These are phyloP conservation scores for Polyommatus icarus DNA, from an alignment of 2,888 invertebrate species.

Conservation along the genomic window DNA sequence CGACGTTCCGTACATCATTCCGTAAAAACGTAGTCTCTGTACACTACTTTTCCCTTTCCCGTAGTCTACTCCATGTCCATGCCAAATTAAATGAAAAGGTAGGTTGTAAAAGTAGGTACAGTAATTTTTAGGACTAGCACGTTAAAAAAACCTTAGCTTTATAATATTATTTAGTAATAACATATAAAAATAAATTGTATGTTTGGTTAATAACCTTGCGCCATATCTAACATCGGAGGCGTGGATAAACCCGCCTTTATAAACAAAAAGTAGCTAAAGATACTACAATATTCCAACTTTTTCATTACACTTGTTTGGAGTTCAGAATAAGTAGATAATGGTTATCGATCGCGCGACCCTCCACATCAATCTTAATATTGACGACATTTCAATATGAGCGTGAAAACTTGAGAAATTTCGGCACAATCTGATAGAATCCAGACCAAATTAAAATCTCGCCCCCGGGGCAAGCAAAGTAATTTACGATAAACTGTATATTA, in stretches of 20 bases:
- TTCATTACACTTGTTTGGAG: slow-evolving; percentile 29
- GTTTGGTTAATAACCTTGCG: background rate
- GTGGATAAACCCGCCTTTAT: background rate
- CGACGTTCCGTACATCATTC: background rate
- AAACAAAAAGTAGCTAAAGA: background rate
- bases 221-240: background rate
- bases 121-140: too few relatives aligned
- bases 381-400: slow-evolving; percentile 21
- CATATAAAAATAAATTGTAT: background rate
- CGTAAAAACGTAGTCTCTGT: too few relatives aligned
- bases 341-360: slow-evolving; percentile 22
- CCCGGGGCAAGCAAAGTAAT: background rate
- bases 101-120: too few relatives aligned
- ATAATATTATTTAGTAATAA: background rate
- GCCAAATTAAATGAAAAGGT: too few relatives aligned
- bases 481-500: background rate
- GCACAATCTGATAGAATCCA: slow-evolving; percentile 12
- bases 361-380: slow-evolving; percentile 26
- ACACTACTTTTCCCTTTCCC: too few relatives aligned
- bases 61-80: too few relatives aligned
- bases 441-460: background rate
- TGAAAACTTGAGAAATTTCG: background rate
- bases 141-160: too few relatives aligned
- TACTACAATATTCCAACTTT: slow-evolving; percentile 13
- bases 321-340: slow-evolving; percentile 18